Percentiles rank a stretch among this genome's conserved stretches.
phyloP scores from a whole-genome alignment of 2,797 vertebrate species.

The Potorous gilbertii region DNA sequence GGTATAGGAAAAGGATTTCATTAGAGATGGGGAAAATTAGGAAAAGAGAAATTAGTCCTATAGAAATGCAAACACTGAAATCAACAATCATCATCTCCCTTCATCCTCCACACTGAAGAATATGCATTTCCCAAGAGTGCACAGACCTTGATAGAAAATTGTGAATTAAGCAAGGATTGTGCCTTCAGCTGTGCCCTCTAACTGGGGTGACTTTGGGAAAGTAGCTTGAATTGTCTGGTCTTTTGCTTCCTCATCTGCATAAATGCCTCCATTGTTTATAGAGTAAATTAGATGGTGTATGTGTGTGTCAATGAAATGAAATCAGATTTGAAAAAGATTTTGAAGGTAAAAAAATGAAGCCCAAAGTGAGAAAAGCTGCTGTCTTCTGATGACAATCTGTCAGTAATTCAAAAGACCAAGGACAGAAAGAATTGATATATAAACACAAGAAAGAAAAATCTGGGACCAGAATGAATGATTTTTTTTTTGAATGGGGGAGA shows the following conservation, averaged over 20 bases:
- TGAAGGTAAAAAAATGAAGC: not conserved
- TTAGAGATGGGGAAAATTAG: not conserved
- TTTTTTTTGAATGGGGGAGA: slow-evolving; percentile 12
- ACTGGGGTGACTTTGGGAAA: not conserved
- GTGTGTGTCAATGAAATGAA: not conserved
- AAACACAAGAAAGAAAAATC: slow-evolving; percentile 46
- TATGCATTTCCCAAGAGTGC: not conserved
- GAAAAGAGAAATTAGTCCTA: not conserved
- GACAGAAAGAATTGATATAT: slow-evolving; percentile 10
- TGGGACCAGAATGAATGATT: slow-evolving; percentile 7
- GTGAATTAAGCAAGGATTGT: not conserved
- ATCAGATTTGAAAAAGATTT: not conserved
- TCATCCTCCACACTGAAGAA: not conserved
- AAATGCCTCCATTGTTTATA: not conserved
- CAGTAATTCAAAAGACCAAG: not conserved
- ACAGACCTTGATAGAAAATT: not conserved
- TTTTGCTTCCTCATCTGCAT: not conserved
- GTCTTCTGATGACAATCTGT: not conserved
- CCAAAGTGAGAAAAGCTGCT: not conserved
- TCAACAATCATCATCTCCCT: not conserved
- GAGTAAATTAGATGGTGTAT: not conserved
- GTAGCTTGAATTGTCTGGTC: not conserved
- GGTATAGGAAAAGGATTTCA: not conserved
- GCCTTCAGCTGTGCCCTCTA: not conserved
- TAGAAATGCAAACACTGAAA: not conserved